These are phyloP conservation scores for Tetranychus piercei DNA, from an alignment of 2,888 invertebrate species.

Conservation along the genomic window DNA sequence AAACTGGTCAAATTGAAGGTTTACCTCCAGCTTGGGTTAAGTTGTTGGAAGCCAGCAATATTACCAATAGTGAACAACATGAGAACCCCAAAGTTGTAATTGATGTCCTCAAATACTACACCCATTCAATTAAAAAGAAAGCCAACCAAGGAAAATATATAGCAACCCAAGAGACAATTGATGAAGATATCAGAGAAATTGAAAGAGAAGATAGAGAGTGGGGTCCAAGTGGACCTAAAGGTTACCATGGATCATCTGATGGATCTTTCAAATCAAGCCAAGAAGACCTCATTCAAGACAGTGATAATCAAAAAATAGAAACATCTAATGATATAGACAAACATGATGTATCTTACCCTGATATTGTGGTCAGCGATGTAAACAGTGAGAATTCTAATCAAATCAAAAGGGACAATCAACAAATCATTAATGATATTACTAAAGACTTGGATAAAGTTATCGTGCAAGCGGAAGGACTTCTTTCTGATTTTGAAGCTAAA, in stretches of 20 bases:
- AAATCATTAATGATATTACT: background rate
- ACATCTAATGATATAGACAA: background rate
- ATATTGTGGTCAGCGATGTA: background rate
- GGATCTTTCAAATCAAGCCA: background rate
- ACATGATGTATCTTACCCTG: background rate
- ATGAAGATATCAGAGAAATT: conserved; percentile 42
- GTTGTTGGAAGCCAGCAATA: conserved; percentile 53
- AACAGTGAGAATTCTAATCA: background rate
- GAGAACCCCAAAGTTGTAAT: conserved; percentile 75
- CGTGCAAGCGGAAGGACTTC: background rate
- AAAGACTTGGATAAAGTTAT: conserved; percentile 5
- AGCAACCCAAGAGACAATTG: conserved; percentile 58
- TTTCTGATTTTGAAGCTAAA: background rate
- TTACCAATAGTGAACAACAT: conserved; percentile 61
- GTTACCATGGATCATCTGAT: conserved; percentile 6
- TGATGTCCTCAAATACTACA: conserved; percentile 73
- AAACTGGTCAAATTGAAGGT: conserved; percentile 65
- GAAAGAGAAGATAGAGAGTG: conserved; percentile 12
- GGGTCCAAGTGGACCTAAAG: background rate
- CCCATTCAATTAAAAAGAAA: conserved; percentile 63
- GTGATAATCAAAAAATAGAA: conserved; percentile 2
- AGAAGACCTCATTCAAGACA: conserved; percentile 14
- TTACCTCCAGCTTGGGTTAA: conserved; percentile 63
- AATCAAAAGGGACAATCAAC: background rate
- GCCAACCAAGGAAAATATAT: conserved; percentile 53